phyloP scores from a whole-genome alignment of 2,888 invertebrate species.

The Timema cristinae region DNA sequence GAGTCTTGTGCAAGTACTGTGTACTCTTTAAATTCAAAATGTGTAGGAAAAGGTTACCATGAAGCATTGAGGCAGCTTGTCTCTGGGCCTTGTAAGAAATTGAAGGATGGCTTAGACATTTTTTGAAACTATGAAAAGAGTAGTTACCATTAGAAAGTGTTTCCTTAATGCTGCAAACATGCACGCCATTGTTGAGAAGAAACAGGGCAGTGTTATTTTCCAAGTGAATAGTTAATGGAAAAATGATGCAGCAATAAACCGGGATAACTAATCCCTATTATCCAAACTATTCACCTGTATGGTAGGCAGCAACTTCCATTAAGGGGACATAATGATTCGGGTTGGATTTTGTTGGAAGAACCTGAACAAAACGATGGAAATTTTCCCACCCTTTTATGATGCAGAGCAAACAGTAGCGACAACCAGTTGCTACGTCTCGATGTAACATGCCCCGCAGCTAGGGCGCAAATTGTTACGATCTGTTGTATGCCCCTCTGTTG shows the following conservation, averaged over 20 bases:
- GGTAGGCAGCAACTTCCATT: no score
- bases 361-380: no score
- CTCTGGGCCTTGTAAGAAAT: not conserved
- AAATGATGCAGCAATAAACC: not conserved
- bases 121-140: not conserved
- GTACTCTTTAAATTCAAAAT: not conserved
- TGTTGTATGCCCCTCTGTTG: no score
- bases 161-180: not conserved
- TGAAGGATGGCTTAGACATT: not conserved
- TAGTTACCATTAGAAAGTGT: not conserved
- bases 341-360: no score
- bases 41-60: constrained; percentile 4
- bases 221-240: not conserved
- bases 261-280: not conserved
- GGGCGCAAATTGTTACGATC: no score
- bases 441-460: no score
- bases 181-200: not conserved
- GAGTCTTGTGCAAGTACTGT: not conserved
- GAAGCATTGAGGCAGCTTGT: not conserved
- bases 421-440: no score
- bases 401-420: no score
- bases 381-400: no score
- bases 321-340: no score
- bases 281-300: not conserved
- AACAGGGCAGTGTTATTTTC: constrained; percentile 8